Conservation (phyloP, 2,888 invertebrate species). For the Augiades crinisus region DNA sequence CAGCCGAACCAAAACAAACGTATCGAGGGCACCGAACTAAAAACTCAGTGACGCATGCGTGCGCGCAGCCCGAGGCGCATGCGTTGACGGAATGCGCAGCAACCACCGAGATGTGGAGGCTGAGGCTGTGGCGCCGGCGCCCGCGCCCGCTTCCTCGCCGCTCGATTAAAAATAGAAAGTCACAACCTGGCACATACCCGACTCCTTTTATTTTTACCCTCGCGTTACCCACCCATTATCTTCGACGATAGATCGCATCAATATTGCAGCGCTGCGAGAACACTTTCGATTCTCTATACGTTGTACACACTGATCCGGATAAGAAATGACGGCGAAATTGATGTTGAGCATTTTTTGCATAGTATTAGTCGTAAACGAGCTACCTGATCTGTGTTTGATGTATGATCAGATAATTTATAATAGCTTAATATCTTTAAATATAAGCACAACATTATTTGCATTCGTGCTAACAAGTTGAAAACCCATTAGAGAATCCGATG, state of each 20-base stretch:
- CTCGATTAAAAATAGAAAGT: constrained; percentile 80
- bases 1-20: constrained; percentile 50
- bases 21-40: constrained; percentile 41
- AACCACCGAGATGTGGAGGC: constrained; percentile 66
- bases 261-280: constrained; percentile 45
- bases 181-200: constrained; percentile 59
- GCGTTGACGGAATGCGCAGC: constrained; percentile 70
- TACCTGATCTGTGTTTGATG: too few relatives aligned
- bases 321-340: constrained; percentile 1
- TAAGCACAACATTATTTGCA: too few relatives aligned
- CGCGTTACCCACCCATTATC: constrained; percentile 61
- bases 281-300: constrained; percentile 49
- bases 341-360: neutral
- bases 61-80: constrained; percentile 73
- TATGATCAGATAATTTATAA: too few relatives aligned
- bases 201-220: constrained; percentile 75
- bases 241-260: constrained; percentile 54
- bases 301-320: neutral
- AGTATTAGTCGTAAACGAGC: neutral
- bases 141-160: constrained; percentile 67
- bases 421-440: too few relatives aligned
- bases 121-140: constrained; percentile 69
- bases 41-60: constrained; percentile 47
- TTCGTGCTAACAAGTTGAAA: neutral
- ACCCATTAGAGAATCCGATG: neutral